Evolutionary conservation across 2,797 vertebrate species (phyloP).

Genomic region (Dipus sagitta): DNA sequence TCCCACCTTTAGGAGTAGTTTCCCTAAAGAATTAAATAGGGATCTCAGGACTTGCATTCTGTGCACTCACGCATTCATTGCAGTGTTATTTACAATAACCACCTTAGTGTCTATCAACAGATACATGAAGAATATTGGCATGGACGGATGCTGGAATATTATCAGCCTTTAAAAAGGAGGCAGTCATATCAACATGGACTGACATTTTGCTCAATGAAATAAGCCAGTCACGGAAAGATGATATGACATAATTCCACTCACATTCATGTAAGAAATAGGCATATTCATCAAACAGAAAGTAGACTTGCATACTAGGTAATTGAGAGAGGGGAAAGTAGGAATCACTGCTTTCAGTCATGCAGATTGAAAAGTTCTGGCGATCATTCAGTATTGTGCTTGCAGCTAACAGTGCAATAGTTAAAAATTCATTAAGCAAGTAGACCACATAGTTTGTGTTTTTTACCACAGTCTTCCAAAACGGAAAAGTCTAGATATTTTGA

Average conservation of each 20-base stretch:
- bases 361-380: background rate
- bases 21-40: background rate
- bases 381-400: background rate
- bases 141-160: background rate
- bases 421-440: background rate
- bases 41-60: background rate
- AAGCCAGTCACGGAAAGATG: background rate
- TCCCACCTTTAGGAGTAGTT: background rate
- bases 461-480: background rate
- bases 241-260: background rate
- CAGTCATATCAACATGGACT: background rate
- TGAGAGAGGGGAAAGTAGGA: background rate
- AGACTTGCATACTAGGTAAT: background rate
- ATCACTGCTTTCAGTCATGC: background rate
- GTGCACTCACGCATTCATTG: background rate
- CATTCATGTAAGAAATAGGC: background rate
- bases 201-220: background rate
- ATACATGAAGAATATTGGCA: background rate
- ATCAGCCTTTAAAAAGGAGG: background rate
- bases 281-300: background rate
- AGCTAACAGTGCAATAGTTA: background rate
- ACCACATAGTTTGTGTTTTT: background rate
- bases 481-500: constrained; percentile 13
- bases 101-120: background rate
- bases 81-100: background rate